Evolutionary conservation across 1,140 invertebrate species (phyloP).

Genomic region (Diprion similis): DNA sequence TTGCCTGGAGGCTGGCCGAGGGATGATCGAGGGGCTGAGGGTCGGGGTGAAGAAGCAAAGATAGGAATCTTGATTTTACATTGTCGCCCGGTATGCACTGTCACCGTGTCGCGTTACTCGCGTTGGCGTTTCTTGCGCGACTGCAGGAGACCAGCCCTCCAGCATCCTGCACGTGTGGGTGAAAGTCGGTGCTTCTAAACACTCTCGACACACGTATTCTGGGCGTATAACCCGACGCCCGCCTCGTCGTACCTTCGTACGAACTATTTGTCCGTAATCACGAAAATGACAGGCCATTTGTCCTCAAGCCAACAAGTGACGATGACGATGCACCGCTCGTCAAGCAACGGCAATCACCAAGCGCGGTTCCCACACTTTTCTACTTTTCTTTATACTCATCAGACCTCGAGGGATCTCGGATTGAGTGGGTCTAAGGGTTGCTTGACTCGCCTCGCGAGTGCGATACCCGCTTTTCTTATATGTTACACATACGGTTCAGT

Average conservation of each 20-base stretch:
- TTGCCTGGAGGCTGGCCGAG: no score
- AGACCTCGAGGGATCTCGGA: no score
- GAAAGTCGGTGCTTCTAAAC: no score
- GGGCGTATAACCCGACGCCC: neutral
- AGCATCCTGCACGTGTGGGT: no score
- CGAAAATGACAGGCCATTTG: constrained; percentile 5
- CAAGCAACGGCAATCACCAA: neutral
- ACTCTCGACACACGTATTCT: neutral
- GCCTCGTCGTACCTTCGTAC: neutral
- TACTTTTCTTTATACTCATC: neutral
- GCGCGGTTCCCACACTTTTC: neutral
- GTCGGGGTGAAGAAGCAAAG: neutral
- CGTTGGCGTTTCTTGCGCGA: neutral
- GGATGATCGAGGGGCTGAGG: no score
- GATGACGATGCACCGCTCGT: neutral
- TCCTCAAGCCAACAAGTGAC: neutral
- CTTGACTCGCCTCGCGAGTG: no score
- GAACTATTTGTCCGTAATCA: constrained; percentile 2
- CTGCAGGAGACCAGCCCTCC: no score
- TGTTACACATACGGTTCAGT: neutral
- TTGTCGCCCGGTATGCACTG: neutral
- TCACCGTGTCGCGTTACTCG: constrained; percentile 4
- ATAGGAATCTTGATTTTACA: constrained; percentile 2
- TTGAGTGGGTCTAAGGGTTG: no score
- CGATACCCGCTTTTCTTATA: neutral